phyloP scores from a whole-genome alignment of 2,113 vertebrate genomes.

The Arothron firmamentum region DNA sequence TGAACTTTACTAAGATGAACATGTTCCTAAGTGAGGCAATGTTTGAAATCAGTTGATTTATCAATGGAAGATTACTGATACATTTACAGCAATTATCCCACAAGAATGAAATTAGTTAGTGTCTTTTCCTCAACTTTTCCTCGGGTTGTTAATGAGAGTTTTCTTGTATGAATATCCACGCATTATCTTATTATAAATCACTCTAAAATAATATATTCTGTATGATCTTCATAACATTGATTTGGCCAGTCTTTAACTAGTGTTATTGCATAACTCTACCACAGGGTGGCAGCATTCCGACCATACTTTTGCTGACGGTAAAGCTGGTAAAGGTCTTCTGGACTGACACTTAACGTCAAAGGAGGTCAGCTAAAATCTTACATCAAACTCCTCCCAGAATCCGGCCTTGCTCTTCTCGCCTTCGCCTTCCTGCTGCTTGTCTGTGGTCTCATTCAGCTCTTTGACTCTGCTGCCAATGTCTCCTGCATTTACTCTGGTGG shows the following conservation, averaged over 20 bases:
- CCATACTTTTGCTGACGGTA: background rate
- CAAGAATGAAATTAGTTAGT: too few relatives aligned
- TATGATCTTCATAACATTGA: background rate
- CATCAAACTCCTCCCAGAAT: constrained; percentile 99
- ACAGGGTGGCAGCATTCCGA: constrained; percentile 34
- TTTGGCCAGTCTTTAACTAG: background rate
- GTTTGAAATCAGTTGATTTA: too few relatives aligned
- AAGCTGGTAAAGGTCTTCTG: constrained; percentile 14
- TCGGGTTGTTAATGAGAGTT: too few relatives aligned
- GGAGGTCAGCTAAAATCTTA: constrained; percentile 52
- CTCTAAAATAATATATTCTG: too few relatives aligned
- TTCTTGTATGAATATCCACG: too few relatives aligned
- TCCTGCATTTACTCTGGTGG: constrained; percentile 88
- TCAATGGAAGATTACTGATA: too few relatives aligned
- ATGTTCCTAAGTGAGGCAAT: too few relatives aligned
- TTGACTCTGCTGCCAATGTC: constrained; percentile 89
- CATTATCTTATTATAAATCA: too few relatives aligned
- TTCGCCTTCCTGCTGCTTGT: constrained; percentile 68
- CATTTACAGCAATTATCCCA: too few relatives aligned
- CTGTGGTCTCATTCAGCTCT: constrained; percentile 80
- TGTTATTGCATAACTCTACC: constrained; percentile 12
- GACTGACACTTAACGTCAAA: background rate
- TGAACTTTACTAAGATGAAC: too few relatives aligned
- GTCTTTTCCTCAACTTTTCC: too few relatives aligned
- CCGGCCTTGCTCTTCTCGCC: constrained; percentile 86